A percentile compares a stretch with the other conserved stretches of the same genome.
phyloP scores from a whole-genome alignment of 2,888 invertebrate genomes.

The Myopa tessellatipennis region DNA sequence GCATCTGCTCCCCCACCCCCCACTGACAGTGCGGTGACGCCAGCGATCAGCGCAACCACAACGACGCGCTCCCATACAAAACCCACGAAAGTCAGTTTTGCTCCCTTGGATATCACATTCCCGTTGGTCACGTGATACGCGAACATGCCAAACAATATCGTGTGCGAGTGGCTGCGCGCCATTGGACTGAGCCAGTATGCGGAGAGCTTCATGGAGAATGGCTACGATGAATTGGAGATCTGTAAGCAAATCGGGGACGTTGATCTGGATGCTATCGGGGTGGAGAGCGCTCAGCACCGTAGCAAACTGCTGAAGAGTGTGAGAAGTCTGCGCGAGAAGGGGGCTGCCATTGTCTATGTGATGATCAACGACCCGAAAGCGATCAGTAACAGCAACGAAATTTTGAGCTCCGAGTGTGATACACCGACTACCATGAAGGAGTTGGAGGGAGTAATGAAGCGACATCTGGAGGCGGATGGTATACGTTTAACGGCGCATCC shows the following conservation, averaged over 20 bases:
- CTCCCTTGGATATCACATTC: slow-evolving; percentile 59
- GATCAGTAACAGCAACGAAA: slow-evolving; percentile 70
- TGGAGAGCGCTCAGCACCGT: slow-evolving; percentile 85
- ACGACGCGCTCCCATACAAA: slow-evolving; percentile 45
- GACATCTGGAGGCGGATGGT: slow-evolving; percentile 86
- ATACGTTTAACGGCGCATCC: slow-evolving; percentile 89
- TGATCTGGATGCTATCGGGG: slow-evolving; percentile 94
- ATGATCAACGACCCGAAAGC: slow-evolving; percentile 83
- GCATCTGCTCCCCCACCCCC: slow-evolving; percentile 45
- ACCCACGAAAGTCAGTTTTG: slow-evolving; percentile 61
- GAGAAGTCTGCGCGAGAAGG: slow-evolving; percentile 86
- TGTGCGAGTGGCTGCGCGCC: slow-evolving; percentile 92
- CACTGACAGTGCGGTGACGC: slow-evolving; percentile 43
- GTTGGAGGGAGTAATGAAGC: slow-evolving; percentile 83
- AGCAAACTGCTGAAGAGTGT: slow-evolving; percentile 85
- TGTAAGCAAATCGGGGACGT: slow-evolving; percentile 96
- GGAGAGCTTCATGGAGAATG: slow-evolving; percentile 94
- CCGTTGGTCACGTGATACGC: slow-evolving; percentile 60
- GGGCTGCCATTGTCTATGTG: slow-evolving; percentile 93
- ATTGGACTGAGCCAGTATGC: slow-evolving; percentile 90
- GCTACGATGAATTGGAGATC: slow-evolving; percentile 95
- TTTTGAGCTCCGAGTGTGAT: slow-evolving; percentile 66
- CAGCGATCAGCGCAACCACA: slow-evolving; percentile 44
- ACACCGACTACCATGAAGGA: slow-evolving; percentile 68
- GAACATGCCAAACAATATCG: slow-evolving; percentile 76